Percentiles rank a stretch among this genome's conserved stretches.
Conservation (phyloP, 2,113 vertebrate species). For the Pseudopodoces humilis region DNA sequence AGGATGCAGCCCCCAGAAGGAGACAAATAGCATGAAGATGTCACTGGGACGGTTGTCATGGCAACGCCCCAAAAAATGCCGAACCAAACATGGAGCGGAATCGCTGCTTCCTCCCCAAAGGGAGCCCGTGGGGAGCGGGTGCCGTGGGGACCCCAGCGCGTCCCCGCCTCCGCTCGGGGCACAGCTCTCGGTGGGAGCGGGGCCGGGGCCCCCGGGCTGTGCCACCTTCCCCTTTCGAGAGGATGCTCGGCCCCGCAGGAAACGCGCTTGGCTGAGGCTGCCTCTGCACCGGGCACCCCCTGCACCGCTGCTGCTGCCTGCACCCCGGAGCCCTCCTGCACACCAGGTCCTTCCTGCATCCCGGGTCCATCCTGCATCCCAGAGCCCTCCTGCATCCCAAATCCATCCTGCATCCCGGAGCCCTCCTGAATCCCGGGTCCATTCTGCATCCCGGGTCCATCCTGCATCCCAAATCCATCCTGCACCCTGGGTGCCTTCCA, state of each 20-base stretch:
- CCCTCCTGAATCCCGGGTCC: background rate
- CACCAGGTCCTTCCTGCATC: accelerated
- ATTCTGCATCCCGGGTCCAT: background rate
- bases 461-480: background rate
- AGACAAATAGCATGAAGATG: constrained; percentile 4
- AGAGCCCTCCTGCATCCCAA: background rate
- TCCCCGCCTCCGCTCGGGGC: background rate
- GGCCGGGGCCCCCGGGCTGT: background rate
- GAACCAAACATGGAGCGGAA: background rate
- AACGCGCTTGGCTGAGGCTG: background rate
- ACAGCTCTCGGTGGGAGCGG: accelerated
- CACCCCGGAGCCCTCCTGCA: background rate
- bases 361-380: background rate
- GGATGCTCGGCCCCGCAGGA: constrained; percentile 12
- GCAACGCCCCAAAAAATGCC: constrained; percentile 9
- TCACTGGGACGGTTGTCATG: constrained; percentile 21
- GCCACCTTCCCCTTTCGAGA: background rate
- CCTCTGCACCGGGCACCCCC: background rate
- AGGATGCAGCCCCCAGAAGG: background rate
- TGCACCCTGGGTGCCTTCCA: too few relatives aligned
- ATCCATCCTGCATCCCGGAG: background rate
- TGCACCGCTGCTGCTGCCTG: background rate
- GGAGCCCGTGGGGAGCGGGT: background rate
- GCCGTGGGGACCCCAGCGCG: accelerated
- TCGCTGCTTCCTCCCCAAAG: background rate